phyloP scores from a whole-genome alignment of 2,113 vertebrate genomes.

The Saimiri boliviensis region DNA sequence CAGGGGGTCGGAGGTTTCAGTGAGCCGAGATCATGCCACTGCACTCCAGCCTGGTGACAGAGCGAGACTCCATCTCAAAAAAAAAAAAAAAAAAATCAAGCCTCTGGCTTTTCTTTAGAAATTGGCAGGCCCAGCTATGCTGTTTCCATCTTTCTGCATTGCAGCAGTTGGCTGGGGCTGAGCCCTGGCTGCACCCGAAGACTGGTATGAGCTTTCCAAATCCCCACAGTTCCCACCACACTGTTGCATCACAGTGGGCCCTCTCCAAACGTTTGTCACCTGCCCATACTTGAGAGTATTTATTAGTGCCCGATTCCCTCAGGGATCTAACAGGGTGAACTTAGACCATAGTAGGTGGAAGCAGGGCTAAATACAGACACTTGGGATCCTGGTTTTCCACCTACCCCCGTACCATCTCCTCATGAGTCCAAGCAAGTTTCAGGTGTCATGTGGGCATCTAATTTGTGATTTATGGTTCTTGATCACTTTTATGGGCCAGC shows the following conservation, averaged over 20 bases:
- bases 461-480: neutral
- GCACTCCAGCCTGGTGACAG: too few species aligned
- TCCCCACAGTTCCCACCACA: accelerated
- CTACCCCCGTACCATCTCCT: neutral
- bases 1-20: too few species aligned
- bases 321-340: neutral
- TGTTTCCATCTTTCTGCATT: accelerated
- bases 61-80: too few species aligned
- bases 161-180: accelerated
- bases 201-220: neutral
- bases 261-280: neutral
- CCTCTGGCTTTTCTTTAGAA: neutral
- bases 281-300: neutral
- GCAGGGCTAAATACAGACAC: neutral
- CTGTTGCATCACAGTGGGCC: too few species aligned
- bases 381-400: neutral
- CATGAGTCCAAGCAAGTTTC: neutral
- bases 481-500: neutral
- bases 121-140: neutral
- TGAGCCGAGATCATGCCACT: too few species aligned
- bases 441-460: neutral
- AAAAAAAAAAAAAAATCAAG: neutral
- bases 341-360: neutral
- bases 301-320: neutral
- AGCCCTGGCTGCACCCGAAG: neutral